phyloP scores from a whole-genome alignment of 2,113 vertebrate genomes.

The Myotis davidii region DNA sequence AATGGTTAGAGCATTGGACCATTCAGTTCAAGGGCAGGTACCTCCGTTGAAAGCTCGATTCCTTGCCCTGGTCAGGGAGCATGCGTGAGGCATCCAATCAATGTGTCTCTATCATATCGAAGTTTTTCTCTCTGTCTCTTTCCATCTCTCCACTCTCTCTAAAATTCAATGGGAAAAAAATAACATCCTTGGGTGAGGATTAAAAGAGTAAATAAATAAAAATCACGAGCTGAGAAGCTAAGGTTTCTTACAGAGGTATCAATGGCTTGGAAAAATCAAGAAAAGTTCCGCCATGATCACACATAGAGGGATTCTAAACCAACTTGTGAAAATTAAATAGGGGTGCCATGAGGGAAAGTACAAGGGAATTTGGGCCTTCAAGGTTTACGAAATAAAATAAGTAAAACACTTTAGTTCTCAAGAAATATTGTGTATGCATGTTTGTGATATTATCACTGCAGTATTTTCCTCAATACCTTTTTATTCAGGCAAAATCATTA shows the following conservation, averaged over 20 bases:
- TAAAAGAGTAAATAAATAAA: too few relatives aligned
- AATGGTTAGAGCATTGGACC: too few relatives aligned
- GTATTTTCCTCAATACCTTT: not conserved
- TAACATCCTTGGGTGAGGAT: too few relatives aligned
- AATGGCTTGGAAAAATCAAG: not conserved
- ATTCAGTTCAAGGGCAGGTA: too few relatives aligned
- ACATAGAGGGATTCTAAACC: not conserved
- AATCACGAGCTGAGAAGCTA: not conserved
- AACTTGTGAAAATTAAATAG: not conserved
- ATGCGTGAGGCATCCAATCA: too few relatives aligned
- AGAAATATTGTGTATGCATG: not conserved
- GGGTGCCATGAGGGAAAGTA: not conserved
- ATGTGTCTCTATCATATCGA: too few relatives aligned
- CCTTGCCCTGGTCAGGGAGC: too few relatives aligned
- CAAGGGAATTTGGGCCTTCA: not conserved
- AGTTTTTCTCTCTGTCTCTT: too few relatives aligned
- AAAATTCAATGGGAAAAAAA: too few relatives aligned
- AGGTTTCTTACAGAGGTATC: not conserved
- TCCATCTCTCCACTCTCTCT: too few relatives aligned
- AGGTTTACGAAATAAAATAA: constrained; percentile 26
- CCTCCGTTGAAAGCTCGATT: too few relatives aligned
- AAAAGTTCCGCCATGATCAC: not conserved
- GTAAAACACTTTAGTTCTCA: not conserved
- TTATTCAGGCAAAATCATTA: not conserved
- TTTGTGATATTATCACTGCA: not conserved